phyloP scores from a whole-genome alignment of 2,888 invertebrate genomes.

The Oscheius sp. region DNA sequence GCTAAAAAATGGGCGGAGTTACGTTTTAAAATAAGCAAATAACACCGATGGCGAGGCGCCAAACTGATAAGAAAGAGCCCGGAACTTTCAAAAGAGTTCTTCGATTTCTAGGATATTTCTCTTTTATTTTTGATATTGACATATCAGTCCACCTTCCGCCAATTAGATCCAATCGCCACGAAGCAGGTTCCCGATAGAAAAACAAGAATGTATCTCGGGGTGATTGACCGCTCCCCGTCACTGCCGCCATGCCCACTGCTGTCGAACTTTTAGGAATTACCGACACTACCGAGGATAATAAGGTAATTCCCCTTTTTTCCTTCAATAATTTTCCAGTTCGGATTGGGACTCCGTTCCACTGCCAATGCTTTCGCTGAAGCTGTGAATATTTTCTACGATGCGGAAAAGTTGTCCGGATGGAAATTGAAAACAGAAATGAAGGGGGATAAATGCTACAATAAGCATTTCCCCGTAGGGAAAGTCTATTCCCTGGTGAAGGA shows the following conservation, averaged over 20 bases:
- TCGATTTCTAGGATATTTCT: no score
- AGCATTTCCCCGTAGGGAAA: constrained; percentile 40
- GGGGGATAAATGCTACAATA: constrained; percentile 42
- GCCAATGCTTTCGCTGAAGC: constrained; percentile 35
- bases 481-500: constrained; percentile 37
- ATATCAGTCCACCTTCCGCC: no score
- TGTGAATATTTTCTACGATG: constrained; percentile 34
- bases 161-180: no score
- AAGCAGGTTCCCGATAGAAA: no score
- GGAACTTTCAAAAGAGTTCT: no score
- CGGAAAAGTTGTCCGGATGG: constrained; percentile 33
- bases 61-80: no score
- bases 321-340: constrained; percentile 14
- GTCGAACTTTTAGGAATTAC: constrained; percentile 37
- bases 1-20: no score
- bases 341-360: constrained; percentile 20
- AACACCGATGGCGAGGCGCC: no score
- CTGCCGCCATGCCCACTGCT: constrained; percentile 24
- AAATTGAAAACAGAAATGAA: constrained; percentile 39
- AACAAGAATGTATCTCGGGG: background rate
- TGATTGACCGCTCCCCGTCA: background rate
- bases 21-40: no score
- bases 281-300: constrained; percentile 30
- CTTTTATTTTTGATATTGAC: no score
- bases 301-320: constrained; percentile 9